These are phyloP conservation scores for Reinhardtius hippoglossoides DNA, from an alignment of 2,113 vertebrate species.

Conservation along the genomic window DNA sequence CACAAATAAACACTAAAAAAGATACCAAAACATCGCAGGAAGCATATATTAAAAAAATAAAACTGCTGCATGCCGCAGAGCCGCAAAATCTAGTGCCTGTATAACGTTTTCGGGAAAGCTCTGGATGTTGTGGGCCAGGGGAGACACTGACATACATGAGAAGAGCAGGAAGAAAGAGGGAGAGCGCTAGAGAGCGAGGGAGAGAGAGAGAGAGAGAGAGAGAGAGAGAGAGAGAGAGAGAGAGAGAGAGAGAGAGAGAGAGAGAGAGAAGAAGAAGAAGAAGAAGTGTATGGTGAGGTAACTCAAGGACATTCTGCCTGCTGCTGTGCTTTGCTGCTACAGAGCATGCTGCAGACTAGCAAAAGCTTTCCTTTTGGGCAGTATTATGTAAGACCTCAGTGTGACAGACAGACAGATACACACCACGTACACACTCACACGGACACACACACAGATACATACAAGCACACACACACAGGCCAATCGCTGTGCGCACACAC, in stretches of 20 bases:
- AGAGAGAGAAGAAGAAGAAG: constrained; percentile 39
- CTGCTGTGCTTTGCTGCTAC: constrained; percentile 68
- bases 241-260: constrained; percentile 3
- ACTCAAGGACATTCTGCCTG: constrained; percentile 79
- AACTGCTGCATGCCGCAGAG: constrained; percentile 43
- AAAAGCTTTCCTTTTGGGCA: constrained; percentile 76
- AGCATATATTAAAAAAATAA: constrained; percentile 3
- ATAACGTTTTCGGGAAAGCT: constrained; percentile 54
- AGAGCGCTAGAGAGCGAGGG: background rate
- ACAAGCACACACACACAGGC: constrained; percentile 2
- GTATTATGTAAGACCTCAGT: constrained; percentile 78
- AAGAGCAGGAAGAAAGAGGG: constrained; percentile 11
- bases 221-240: constrained; percentile 5
- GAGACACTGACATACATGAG: constrained; percentile 57
- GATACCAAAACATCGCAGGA: constrained; percentile 35
- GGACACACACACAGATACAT: constrained; percentile 18
- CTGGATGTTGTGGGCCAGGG: constrained; percentile 56
- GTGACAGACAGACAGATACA: constrained; percentile 73
- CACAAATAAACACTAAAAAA: background rate
- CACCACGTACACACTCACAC: background rate
- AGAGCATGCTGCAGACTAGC: constrained; percentile 76
- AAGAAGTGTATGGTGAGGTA: constrained; percentile 70
- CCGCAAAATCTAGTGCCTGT: constrained; percentile 21
- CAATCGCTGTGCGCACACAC: background rate
- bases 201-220: constrained; percentile 13